A percentile compares a stretch with the other conserved stretches of the same genome.
Conservation (phyloP, 2,113 vertebrate species). For the Charadrius vociferus region DNA sequence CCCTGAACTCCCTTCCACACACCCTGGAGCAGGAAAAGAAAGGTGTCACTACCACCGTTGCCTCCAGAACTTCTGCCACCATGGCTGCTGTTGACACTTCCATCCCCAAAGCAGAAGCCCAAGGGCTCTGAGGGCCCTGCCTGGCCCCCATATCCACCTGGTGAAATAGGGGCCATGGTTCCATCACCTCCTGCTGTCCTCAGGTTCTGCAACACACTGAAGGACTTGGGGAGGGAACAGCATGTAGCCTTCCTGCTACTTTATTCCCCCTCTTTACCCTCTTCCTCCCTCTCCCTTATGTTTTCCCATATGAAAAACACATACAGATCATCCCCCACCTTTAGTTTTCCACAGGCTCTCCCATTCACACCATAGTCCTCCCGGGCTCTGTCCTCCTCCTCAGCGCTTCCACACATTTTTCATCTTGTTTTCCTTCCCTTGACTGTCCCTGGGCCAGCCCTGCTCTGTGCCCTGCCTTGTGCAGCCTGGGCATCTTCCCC, state of each 20-base stretch:
- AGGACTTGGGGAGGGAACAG: background rate
- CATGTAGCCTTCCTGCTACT: background rate
- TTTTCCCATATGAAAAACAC: background rate
- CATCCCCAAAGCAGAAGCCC: background rate
- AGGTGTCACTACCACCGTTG: background rate
- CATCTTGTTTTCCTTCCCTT: background rate
- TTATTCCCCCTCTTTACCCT: background rate
- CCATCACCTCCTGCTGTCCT: background rate
- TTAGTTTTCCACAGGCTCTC: background rate
- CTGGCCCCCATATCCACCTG: background rate
- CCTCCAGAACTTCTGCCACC: background rate
- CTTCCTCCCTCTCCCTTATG: background rate
- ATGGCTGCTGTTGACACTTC: background rate
- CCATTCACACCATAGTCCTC: background rate
- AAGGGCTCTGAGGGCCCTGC: background rate
- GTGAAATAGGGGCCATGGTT: background rate
- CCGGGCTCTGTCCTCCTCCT: background rate
- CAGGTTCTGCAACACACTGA: background rate
- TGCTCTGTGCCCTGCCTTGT: background rate
- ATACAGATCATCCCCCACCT: background rate
- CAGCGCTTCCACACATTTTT: background rate
- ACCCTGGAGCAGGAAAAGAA: background rate
- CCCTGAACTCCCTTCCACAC: background rate
- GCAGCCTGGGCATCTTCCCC: background rate
- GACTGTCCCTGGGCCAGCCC: background rate